These are phyloP conservation scores for Leptinotarsa peninsularis DNA, from an alignment of 2,888 invertebrate species.

Conservation along the genomic window DNA sequence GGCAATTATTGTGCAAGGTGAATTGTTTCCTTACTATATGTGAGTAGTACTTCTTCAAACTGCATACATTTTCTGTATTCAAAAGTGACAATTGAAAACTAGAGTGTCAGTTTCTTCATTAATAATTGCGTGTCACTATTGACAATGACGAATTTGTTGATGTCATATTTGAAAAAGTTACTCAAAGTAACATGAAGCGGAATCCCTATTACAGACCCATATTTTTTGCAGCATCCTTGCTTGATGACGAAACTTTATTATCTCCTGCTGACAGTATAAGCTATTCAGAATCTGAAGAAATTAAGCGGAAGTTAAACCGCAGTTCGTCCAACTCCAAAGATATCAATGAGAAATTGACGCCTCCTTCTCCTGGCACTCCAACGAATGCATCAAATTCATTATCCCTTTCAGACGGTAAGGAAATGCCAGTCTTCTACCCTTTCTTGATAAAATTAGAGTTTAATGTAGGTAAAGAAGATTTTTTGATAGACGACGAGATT, in stretches of 20 bases:
- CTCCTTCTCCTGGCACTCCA: conserved; percentile 78
- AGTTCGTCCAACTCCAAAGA: conserved; percentile 69
- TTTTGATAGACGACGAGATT: conserved; percentile 89
- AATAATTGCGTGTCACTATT: no score
- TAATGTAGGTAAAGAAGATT: conserved; percentile 74
- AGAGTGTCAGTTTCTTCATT: no score
- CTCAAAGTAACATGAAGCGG: background rate
- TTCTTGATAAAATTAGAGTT: no score
- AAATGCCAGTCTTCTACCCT: background rate
- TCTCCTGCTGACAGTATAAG: conserved; percentile 85
- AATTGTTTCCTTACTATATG: no score
- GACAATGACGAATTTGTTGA: no score
- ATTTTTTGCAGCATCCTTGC: conserved; percentile 69
- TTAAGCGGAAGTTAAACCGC: conserved; percentile 60
- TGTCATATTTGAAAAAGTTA: background rate
- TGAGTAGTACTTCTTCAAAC: no score
- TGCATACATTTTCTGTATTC: no score
- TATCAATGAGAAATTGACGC: conserved; percentile 63
- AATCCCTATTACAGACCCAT: background rate
- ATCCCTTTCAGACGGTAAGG: conserved; percentile 79
- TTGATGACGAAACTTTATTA: conserved; percentile 79
- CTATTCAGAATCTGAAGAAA: conserved; percentile 73
- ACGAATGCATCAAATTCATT: conserved; percentile 82
- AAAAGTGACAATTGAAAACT: no score
- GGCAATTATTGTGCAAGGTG: no score